Evolutionary conservation across 2,797 vertebrate genomes (phyloP).

Genomic region (Distichodus sexfasciatus): DNA sequence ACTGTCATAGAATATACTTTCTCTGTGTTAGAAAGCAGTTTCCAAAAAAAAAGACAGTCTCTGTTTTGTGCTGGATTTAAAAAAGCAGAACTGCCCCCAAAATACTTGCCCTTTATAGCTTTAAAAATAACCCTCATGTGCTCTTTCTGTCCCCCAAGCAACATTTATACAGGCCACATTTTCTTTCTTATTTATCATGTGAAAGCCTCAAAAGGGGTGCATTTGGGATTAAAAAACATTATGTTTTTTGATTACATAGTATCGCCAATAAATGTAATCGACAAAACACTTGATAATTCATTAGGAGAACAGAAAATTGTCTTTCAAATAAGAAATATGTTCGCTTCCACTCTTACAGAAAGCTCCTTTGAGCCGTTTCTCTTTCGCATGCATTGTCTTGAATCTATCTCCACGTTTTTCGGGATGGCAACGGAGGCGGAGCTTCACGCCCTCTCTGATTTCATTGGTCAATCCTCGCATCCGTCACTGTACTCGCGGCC

Average conservation of each 20-base stretch:
- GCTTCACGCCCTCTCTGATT: constrained; percentile 12
- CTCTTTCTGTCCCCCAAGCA: no score
- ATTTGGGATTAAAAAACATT: no score
- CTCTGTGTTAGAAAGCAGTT: constrained; percentile 26
- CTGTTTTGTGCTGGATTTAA: constrained; percentile 43
- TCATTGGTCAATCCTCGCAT: constrained; percentile 63
- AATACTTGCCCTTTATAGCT: constrained; percentile 37
- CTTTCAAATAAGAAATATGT: no score
- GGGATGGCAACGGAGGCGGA: constrained; percentile 59
- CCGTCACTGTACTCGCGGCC: constrained; percentile 54
- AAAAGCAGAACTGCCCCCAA: constrained; percentile 31
- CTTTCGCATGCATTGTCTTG: constrained; percentile 64
- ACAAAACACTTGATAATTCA: no score
- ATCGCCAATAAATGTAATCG: no score
- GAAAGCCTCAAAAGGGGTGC: no score
- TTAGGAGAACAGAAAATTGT: no score
- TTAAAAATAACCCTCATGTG: constrained; percentile 35
- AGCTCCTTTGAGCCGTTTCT: neutral
- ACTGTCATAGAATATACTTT: constrained; percentile 46
- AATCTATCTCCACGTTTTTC: constrained; percentile 76
- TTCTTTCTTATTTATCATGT: no score
- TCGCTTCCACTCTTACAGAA: neutral
- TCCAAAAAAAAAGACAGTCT: constrained; percentile 38
- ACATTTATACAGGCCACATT: no score
- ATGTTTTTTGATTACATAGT: no score